Evolutionary conservation across 2,797 vertebrate genomes (phyloP), one percentile per base, ranked within the genome.

Genomic region (Ambastaia sidthimunki): DNA sequence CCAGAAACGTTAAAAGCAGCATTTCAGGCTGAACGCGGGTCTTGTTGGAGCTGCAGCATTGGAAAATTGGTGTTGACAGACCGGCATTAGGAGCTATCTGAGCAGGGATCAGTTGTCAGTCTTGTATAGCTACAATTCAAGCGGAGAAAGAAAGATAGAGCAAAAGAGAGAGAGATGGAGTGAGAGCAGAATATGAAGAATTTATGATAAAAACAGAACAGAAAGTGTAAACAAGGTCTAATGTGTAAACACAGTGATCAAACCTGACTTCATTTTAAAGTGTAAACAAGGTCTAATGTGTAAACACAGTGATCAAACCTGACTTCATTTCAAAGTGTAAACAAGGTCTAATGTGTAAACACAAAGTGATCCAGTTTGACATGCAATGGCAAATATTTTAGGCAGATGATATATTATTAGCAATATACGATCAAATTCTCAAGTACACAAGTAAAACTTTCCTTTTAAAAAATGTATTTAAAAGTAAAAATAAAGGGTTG

Each of bases 11-110:
- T 73, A 70, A 88, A 86, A 78, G 76, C 52, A 23, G 83, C 12
- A 79, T 89, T 69, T 60, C 41, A 81, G 74, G 72, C 74, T 50
- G 77, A 84, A 80, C 16, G 67, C 76, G 11, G 25, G 84, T 82
- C 85, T 86, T 80, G 28, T 84, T 85, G 85, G 73, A 88, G 88
- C 89, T 85, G 84, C 76, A 63, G 74, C 66, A 2, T 10, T 9
- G 78, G 65, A 85, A 90, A 92, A 93, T 91, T 91, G 88, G 74
- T 85, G 88, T 84, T 90, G 91, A 93, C 91, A 91, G 89, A 87
- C 82, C 76, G 85, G 86, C 90, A 92, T 93, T 92, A 92, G 87
- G 76, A 86, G 81, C 84, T 73, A 70, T 87, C 76, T 48, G 83
- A 57, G 79, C 77, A 63, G 86, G 37, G 76, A 57, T 92, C 88